Percentiles rank a stretch among this genome's conserved stretches.
Conservation (phyloP, 2,888 invertebrate genomes). For the Tenthredo amoena region DNA sequence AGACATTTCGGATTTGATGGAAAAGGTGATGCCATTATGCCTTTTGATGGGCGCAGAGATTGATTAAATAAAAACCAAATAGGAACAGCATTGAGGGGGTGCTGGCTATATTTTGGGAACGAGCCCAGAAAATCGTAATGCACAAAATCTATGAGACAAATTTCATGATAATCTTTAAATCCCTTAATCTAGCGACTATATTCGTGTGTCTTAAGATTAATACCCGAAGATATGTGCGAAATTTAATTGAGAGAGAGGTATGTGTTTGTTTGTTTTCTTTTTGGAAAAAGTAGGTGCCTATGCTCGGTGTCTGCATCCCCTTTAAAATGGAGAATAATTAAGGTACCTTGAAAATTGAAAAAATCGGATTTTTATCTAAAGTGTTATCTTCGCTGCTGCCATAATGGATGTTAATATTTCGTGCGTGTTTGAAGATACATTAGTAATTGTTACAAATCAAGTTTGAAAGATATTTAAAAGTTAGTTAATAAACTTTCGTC, state of each 20-base stretch:
- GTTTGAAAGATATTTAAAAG: conserved; percentile 31
- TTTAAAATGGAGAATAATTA: neutral
- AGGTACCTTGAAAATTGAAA: neutral
- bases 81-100: neutral
- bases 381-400: conserved; percentile 52
- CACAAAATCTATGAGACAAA: conserved; percentile 3
- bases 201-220: conserved; percentile 31
- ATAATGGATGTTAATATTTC: conserved; percentile 50
- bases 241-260: neutral
- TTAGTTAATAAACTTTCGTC: conserved; percentile 38
- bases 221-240: neutral
- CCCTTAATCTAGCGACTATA: conserved; percentile 8
- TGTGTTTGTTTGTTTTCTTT: neutral
- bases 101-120: neutral
- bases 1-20: conserved; percentile 44
- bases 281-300: neutral
- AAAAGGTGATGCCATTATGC: conserved; percentile 53
- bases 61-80: conserved; percentile 27
- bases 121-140: neutral
- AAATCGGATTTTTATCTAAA: conserved; percentile 30
- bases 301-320: neutral
- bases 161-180: conserved; percentile 20
- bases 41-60: conserved; percentile 40
- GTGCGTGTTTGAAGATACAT: conserved; percentile 16
- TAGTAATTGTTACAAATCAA: conserved; percentile 19